These are phyloP conservation scores for Protobothrops mucrosquamatus DNA, from an alignment of 2,113 vertebrate genomes.

Conservation along the genomic window DNA sequence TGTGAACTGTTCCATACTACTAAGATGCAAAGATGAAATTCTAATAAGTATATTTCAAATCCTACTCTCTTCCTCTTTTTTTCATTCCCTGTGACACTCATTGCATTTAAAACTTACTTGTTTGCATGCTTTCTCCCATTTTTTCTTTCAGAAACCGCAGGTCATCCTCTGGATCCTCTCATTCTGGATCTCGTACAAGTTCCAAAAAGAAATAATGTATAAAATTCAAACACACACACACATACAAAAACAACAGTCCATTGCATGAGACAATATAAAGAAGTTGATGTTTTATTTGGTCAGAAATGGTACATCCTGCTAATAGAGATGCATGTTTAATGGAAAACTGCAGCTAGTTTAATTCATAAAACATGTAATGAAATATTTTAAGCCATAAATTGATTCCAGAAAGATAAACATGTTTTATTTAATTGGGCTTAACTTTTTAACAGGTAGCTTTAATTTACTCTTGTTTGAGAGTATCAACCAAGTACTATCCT, in stretches of 20 bases:
- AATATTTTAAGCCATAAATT: constrained; percentile 84
- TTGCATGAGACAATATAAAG: constrained; percentile 77
- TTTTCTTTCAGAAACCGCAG: constrained; percentile 84
- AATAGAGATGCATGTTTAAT: constrained; percentile 78
- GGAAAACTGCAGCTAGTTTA: constrained; percentile 71
- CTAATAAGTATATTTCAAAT: constrained; percentile 16
- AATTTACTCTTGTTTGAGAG: background rate
- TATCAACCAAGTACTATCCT: background rate
- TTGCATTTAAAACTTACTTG: constrained; percentile 47
- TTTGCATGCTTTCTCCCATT: constrained; percentile 70
- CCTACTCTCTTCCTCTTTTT: constrained; percentile 2
- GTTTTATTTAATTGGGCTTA: constrained; percentile 12
- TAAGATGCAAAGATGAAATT: background rate
- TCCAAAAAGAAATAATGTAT: constrained; percentile 94
- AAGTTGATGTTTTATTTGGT: constrained; percentile 77
- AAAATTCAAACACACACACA: constrained; percentile 61
- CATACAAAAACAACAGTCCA: constrained; percentile 60
- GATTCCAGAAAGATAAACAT: constrained; percentile 31
- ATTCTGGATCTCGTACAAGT: constrained; percentile 93
- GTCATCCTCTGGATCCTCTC: constrained; percentile 93
- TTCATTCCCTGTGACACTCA: background rate
- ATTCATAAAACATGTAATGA: constrained; percentile 62
- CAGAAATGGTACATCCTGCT: constrained; percentile 74
- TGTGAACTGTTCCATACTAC: background rate
- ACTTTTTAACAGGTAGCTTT: background rate